Conservation (phyloP, 2,113 vertebrate genomes). For the Syrrhaptes paradoxus region DNA sequence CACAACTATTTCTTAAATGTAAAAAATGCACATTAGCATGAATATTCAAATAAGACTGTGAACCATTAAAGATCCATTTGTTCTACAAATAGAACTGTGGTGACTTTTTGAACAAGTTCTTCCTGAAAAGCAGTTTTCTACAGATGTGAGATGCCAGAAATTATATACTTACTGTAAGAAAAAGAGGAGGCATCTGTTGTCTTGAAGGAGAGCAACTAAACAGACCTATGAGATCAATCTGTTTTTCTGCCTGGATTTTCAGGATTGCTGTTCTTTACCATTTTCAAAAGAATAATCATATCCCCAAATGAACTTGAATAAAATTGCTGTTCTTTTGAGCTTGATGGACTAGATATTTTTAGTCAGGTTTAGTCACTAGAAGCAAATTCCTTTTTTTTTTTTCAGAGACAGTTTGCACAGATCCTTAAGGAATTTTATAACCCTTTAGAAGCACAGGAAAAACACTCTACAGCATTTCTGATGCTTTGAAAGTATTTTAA, state of each 20-base stretch:
- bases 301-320: conserved; percentile 5
- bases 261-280: background rate
- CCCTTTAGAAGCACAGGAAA: background rate
- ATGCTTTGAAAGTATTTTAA: background rate
- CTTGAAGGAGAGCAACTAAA: background rate
- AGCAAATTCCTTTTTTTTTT: background rate
- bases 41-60: conserved; percentile 23
- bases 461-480: background rate
- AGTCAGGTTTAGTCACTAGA: conserved; percentile 23
- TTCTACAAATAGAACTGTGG: conserved; percentile 32
- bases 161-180: background rate
- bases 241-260: background rate
- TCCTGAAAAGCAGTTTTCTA: background rate
- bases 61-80: conserved; percentile 50
- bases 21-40: conserved; percentile 24
- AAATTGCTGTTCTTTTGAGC: conserved; percentile 7
- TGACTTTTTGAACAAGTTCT: background rate
- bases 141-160: background rate
- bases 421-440: conserved; percentile 30
- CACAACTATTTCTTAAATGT: conserved; percentile 43
- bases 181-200: background rate
- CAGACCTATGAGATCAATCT: background rate
- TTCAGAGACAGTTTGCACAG: background rate
- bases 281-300: conserved; percentile 14
- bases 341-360: conserved; percentile 61